Evolutionary conservation across 2,888 invertebrate genomes (phyloP).

Genomic region (Dioctria linearis): DNA sequence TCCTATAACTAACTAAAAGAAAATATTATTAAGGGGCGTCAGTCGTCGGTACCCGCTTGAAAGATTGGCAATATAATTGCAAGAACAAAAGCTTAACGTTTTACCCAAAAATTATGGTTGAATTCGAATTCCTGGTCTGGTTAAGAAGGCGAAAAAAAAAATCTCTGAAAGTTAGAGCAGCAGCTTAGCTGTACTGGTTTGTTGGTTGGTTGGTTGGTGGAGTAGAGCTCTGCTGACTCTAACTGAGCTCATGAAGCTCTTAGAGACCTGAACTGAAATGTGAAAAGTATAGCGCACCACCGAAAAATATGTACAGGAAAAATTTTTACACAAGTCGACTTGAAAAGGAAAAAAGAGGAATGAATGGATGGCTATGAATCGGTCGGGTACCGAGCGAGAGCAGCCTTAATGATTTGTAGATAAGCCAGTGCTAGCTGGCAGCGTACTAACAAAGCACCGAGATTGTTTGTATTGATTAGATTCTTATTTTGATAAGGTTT

Average conservation of each 20-base stretch:
- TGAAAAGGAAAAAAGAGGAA: slow-evolving; percentile 34
- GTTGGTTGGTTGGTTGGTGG: no score
- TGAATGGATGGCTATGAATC: background rate
- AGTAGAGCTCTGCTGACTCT: no score
- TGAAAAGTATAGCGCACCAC: slow-evolving; percentile 48
- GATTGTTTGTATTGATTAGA: slow-evolving; percentile 62
- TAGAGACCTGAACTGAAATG: slow-evolving; percentile 17
- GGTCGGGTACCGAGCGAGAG: slow-evolving; percentile 49
- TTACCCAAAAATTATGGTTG: slow-evolving; percentile 35
- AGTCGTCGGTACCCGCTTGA: slow-evolving; percentile 9
- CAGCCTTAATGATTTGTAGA: slow-evolving; percentile 57
- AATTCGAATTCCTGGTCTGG: background rate
- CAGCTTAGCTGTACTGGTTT: no score
- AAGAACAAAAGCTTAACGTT: slow-evolving; percentile 48
- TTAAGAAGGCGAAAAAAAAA: background rate
- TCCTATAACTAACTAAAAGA: slow-evolving; percentile 38
- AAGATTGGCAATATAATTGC: slow-evolving; percentile 40
- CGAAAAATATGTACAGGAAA: slow-evolving; percentile 42
- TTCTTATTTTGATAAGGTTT: slow-evolving; percentile 61
- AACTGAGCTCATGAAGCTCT: background rate
- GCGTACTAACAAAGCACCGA: slow-evolving; percentile 63
- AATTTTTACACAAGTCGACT: slow-evolving; percentile 41
- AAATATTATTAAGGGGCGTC: slow-evolving; percentile 50
- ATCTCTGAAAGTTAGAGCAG: no score
- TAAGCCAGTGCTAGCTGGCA: slow-evolving; percentile 61